phyloP scores from a whole-genome alignment of 2,888 invertebrate species.

The Ceramica pisi region DNA sequence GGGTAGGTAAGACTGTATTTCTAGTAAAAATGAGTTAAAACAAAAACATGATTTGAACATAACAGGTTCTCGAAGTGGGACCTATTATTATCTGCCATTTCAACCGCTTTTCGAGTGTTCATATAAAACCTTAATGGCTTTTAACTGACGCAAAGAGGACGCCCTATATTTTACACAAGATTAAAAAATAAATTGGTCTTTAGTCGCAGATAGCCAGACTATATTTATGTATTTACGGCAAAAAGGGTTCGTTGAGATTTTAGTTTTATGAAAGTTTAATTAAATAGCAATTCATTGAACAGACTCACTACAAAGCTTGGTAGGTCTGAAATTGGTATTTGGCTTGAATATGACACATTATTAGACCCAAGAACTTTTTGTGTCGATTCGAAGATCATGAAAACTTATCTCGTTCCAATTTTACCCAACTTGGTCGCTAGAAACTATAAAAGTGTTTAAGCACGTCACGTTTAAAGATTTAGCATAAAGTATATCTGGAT shows the following conservation, averaged over 20 bases:
- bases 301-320: background rate
- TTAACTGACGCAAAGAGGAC: background rate
- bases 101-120: background rate
- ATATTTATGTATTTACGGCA: background rate
- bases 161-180: background rate
- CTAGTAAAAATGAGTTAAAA: background rate
- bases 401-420: background rate
- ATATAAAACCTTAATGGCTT: constrained; percentile 6
- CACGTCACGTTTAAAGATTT: too few species aligned
- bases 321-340: background rate
- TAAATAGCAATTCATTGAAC: background rate
- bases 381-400: background rate
- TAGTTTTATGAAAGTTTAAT: too few species aligned
- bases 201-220: constrained; percentile 13
- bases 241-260: constrained; percentile 5
- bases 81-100: constrained; percentile 5
- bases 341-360: too few species aligned
- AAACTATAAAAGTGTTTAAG: background rate
- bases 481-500: background rate
- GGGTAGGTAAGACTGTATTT: background rate
- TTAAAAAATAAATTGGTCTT: background rate
- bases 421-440: background rate
- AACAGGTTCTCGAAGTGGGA: too few species aligned
- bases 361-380: background rate
- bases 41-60: background rate